A percentile compares a stretch with the other conserved stretches of the same genome.
phyloP scores from a whole-genome alignment of 2,888 invertebrate species.

The Phaedon cochleariae region DNA sequence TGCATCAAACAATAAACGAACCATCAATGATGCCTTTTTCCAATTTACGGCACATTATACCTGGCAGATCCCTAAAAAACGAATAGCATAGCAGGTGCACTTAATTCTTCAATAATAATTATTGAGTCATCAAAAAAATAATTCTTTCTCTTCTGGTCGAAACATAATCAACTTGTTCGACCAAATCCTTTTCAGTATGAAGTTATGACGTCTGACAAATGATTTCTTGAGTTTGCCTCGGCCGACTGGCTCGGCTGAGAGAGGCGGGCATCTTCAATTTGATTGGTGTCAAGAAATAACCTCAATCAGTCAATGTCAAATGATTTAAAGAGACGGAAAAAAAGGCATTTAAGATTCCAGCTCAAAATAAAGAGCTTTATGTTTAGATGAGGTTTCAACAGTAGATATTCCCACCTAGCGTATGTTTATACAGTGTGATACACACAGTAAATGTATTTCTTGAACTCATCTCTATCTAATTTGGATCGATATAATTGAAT shows the following conservation, averaged over 20 bases:
- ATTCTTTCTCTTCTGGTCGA: conserved; percentile 28
- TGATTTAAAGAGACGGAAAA: neutral
- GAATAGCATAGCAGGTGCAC: neutral
- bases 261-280: conserved; percentile 38
- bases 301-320: conserved; percentile 52
- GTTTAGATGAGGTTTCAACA: no score
- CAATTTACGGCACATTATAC: neutral
- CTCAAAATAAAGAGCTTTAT: no score
- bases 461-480: no score
- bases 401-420: no score
- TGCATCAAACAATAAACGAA: no score
- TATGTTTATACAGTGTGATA: no score
- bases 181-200: conserved; percentile 27
- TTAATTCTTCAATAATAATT: conserved; percentile 11
- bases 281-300: conserved; percentile 54
- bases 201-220: conserved; percentile 37
- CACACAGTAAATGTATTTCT: no score
- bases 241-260: conserved; percentile 25
- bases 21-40: no score
- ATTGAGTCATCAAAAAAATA: conserved; percentile 32
- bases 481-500: no score
- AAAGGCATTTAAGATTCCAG: no score
- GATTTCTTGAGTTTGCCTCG: conserved; percentile 27
- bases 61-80: neutral
- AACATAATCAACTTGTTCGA: conserved; percentile 29